Base-by-base conservation (phyloP, 2,113 vertebrate genomes). In the Peucedramus taeniatus region DNA sequence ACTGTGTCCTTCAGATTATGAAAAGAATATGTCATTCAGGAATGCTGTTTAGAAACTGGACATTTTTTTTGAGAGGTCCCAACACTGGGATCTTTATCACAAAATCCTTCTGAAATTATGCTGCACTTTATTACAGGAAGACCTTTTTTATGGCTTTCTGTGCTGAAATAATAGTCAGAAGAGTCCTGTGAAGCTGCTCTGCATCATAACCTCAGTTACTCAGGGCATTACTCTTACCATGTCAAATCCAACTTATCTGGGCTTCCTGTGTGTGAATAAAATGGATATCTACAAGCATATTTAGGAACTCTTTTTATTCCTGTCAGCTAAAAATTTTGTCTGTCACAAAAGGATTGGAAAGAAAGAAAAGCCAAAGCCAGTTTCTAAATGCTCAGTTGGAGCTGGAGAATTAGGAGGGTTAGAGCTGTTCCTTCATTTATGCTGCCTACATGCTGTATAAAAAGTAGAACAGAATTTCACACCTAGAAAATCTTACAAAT, bases 381-480 rank as follows among this genome's bases (percentile, higher is more conserved):
- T 63, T 91, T 94, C 81, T 88, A 86, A 91, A 87, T 33, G 44
- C 56, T 85, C 49, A 24, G 51, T 68, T 83, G 54, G 69, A 92
- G 28, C 0, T 74, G 61, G 12, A 39, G 21, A 59, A 45, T 47
- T 33, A 59, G 45, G 65, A 86, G 23, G 13, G 24, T 63, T 91
- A 76, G 79, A 87, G 21, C 68, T 88, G 45, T 72, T 78, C 45
- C 60, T 92, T 86, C 90, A 87, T 74, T 95, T 96, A 88, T 56
- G 44, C 57, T 85, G 81, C 83, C 33, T 89, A 30, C 92, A 84
- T 65, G 69, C 86, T 92, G 76, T 89, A 83, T 89, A 82, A 87
- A 94, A 95, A 92, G 77, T 47, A 84, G 88, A 93, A 57, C 83
- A 87, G 61, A 79, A 92, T 96, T 96, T 94, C 83, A 93, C 9